Base-by-base conservation (phyloP, 2,797 vertebrate genomes). In the Ficedula albicollis region DNA sequence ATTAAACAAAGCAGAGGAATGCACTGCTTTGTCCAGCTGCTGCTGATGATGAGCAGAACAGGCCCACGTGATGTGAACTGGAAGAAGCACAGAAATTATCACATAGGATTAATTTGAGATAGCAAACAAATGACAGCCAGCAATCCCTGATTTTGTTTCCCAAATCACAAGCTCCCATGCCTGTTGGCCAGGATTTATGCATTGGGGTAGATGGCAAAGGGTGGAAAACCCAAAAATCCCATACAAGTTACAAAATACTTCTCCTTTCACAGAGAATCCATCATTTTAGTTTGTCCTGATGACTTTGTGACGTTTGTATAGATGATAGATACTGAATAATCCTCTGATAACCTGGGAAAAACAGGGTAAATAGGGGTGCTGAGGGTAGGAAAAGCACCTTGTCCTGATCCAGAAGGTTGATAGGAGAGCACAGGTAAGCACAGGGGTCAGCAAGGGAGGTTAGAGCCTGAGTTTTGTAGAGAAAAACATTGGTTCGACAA, bases 371-470 rank as follows among this genome's bases (percentile, higher is more conserved):
- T 88, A 82, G 68, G n/a, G 95, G 82, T 11, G 25, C 82, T 95
- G 87, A 87, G 63, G 91, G 85, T 68, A 91, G 77, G 76, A 84
- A 78, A 82, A 92, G 41, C 80, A 94, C 38, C 13, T 6, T 83
- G 52, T 62, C 52, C 87, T 9, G 52, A 78, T 88, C 19, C 43
- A 49, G 67, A 32, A 49, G 60, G 39, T 5, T 66, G 87, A 93
- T 92, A 95, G 3, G 26, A 79, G 63, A 62, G 43, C 49, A 43
- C 17, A 36, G 52, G 70, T 12, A 29, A 83, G 66, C 32, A 78
- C 76, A 58, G 23, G 55, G 32, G 69, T n/a, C 64, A 63, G n/a
- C 25, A 75, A 51, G 49, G 46, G 44, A 69, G 36, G 58, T 13
- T 17, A 66, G 13, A 86, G 29, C 6, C n/a, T 25, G 66, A 72